phyloP scores from a whole-genome alignment of 2,113 vertebrate species.

The Callorhinus ursinus region DNA sequence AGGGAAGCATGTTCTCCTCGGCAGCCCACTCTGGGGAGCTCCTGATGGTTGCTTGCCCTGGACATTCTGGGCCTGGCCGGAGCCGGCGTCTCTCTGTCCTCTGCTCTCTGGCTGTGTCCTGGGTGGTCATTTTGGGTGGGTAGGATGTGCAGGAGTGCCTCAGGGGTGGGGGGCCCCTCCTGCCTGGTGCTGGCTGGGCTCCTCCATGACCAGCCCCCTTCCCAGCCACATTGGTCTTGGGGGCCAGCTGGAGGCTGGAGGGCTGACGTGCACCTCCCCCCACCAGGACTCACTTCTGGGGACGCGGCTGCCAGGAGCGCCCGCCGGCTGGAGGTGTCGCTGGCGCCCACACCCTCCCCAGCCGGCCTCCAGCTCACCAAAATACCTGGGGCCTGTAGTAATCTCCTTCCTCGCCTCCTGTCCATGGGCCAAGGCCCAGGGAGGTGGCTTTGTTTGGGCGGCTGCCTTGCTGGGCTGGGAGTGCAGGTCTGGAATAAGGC shows the following conservation, averaged over 20 bases:
- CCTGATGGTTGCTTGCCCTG: neutral
- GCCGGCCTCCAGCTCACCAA: slow-evolving; percentile 70
- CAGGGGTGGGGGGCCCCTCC: neutral
- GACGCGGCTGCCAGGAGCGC: slow-evolving; percentile 52
- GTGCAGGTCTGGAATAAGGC: neutral
- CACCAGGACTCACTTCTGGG: neutral
- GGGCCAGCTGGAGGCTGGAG: neutral
- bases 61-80: fast-evolving
- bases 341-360: slow-evolving; percentile 62
- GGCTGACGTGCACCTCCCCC: neutral
- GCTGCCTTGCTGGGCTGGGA: neutral
- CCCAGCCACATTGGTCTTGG: neutral
- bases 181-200: neutral
- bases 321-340: slow-evolving; percentile 80
- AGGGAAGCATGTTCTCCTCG: neutral
- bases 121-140: no score
- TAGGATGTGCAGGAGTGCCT: neutral
- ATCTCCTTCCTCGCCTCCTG: slow-evolving; percentile 64
- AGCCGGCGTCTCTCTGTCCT: neutral
- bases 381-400: slow-evolving; percentile 72
- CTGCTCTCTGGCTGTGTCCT: neutral
- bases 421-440: slow-evolving; percentile 20
- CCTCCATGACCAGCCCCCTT: neutral
- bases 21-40: no score
- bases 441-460: slow-evolving; percentile 70